Base-by-base conservation (phyloP, 2,113 vertebrate genomes). In the Pongo pygmaeus region DNA sequence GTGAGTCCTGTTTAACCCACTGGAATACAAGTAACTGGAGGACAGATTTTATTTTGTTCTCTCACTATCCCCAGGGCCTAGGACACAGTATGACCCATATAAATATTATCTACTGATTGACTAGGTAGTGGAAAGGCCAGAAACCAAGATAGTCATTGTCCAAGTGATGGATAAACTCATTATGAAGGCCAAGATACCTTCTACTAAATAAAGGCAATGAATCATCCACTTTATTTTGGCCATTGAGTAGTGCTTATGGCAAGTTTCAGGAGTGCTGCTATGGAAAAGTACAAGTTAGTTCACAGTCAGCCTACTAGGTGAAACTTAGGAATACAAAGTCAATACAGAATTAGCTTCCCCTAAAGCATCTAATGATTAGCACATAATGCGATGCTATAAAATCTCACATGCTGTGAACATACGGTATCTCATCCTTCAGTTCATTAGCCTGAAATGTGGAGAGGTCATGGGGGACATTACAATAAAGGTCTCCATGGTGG, bases 181-280 rank as follows among this genome's bases (percentile, higher is more conserved):
- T 25, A 23, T 59, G 7, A 67, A n/a, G 18, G 6, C n/a, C 22
- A 18, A n/a, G 23, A 16, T 61, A 5, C 14, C 13, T 80, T 46
- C 72, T 38, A 20, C 43, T 13, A 59, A 50, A 67, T 30, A 8
- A 50, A 86, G 30, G 70, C 12, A 79, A 89, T 23, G 7, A 38
- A 6, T 32, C 22, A 2, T 2, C 38, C 67, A 16, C 11, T 8
- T 48, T 50, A 46, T 57, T 46, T 7, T 8, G 20, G 35, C 25
- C 8, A 1, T 4, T 38, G 14, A 88, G 11, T 1, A 2, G 30
- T 1, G 14, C 5, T 48, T 11, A 22, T 0, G 2, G 8, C 0
- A 6, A 69, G 13, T 38, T 89, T 69, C 50, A 43, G 46, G 12
- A 69, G 27, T 52, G 30, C 16, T 6, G 75, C 18, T 22, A 46